A percentile compares a stretch with the other conserved stretches of the same genome.
phyloP scores from a whole-genome alignment of 2,797 vertebrate species.

The Eutrigla gurnardus region DNA sequence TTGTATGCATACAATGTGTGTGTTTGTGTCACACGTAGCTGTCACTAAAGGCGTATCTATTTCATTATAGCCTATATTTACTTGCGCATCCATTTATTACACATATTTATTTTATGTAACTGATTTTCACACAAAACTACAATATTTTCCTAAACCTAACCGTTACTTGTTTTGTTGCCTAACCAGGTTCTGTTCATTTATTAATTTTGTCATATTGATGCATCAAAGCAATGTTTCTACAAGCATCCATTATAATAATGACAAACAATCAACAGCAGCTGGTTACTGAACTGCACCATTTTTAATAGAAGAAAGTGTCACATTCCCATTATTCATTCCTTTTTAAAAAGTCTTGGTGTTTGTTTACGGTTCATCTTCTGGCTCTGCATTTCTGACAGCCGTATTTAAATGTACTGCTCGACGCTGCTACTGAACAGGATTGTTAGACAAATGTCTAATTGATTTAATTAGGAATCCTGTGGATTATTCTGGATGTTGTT shows the following conservation, averaged over 20 bases:
- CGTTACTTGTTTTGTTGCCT: not conserved
- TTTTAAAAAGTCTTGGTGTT: not conserved
- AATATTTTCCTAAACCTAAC: too few species aligned
- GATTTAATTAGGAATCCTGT: constrained; percentile 13
- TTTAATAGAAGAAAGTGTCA: constrained; percentile 25
- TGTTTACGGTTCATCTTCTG: constrained; percentile 20
- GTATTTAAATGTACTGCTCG: constrained; percentile 1
- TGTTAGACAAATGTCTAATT: constrained; percentile 8
- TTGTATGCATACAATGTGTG: too few species aligned
- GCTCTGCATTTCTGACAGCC: constrained; percentile 1
- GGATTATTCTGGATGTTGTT: not conserved
- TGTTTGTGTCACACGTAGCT: too few species aligned
- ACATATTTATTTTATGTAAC: too few species aligned
- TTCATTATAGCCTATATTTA: too few species aligned
- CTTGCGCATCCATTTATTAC: too few species aligned
- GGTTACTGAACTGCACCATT: constrained; percentile 23
- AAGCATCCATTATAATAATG: constrained; percentile 32
- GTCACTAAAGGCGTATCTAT: too few species aligned
- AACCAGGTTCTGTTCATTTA: not conserved
- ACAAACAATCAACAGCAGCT: constrained; percentile 33
- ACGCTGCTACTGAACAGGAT: not conserved
- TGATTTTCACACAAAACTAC: too few species aligned
- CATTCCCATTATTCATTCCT: constrained; percentile 17
- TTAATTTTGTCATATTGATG: constrained; percentile 22
- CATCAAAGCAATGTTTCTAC: constrained; percentile 43